Evolutionary conservation across 2,888 invertebrate genomes (phyloP), one percentile per base, ranked within the genome.

Genomic region (Ennomos fuscantarius): DNA sequence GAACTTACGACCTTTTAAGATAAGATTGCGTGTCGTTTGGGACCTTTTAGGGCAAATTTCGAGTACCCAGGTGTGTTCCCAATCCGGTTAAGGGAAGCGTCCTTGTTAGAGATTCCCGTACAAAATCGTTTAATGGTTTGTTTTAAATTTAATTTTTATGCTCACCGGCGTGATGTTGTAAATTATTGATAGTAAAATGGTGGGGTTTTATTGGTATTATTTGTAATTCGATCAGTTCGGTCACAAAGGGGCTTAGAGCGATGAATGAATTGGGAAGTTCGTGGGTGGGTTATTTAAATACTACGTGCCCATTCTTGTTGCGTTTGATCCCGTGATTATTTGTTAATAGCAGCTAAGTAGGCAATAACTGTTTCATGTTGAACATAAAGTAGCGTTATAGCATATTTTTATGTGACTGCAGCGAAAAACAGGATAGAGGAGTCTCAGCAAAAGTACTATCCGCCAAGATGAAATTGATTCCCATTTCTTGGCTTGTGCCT

Each of bases 51-150:
- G 85, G 82, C 82, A 85, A 86, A 84, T 86, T 88, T 90, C 81
- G 88, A 90, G 92, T 90, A 86, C 92, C 92, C 92, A 92, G 92
- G 92, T 92, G 92, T 89, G 92, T 87, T 90, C 90, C 89, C 89
- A 89, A 90, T 89, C 90, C 90, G 88, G 91, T 91, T 90, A 92
- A 91, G 89, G 88, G 89, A 88, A 87, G 87, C 87, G 84, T 87
- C 90, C 90, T 91, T 91, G 92, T 91, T 91, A 91, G 84, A 84
- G 86, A 90, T 84, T 89, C 89, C 86, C 86, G 84, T 86, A 88
- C 86, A 84, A 89, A 89, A 90, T 89, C 84, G 88, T 89, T 89
- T 89, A 91, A 92, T 92, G 90, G 90, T 90, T 91, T 92, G 91
- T 92, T 92, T 91, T 91, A 90, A 89, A 89, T 89, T 88, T 87